Evolutionary conservation across 2,888 invertebrate genomes (phyloP).

Genomic region (Pandemis corylana): DNA sequence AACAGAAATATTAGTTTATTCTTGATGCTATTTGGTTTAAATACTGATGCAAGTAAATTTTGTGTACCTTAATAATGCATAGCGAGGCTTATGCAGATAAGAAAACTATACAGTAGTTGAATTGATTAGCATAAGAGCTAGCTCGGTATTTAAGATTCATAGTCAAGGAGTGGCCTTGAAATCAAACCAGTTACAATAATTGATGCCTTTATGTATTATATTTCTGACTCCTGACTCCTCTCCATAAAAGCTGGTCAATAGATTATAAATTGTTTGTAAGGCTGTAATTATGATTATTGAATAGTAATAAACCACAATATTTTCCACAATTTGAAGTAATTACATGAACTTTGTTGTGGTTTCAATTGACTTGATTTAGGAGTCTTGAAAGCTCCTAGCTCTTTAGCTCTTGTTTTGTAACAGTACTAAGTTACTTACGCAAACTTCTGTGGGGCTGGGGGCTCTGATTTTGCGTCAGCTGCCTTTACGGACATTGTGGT

Average conservation of each 20-base stretch:
- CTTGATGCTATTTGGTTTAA: too few species aligned
- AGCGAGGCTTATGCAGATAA: too few species aligned
- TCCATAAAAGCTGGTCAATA: background rate
- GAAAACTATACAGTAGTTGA: background rate
- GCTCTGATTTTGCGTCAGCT: conserved; percentile 42
- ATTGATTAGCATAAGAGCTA: background rate
- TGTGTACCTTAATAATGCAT: too few species aligned
- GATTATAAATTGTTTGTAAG: background rate
- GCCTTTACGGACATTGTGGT: conserved; percentile 49
- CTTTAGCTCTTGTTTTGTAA: background rate
- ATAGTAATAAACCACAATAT: too few species aligned
- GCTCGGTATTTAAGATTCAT: background rate
- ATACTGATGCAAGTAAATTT: too few species aligned
- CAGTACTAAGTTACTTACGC: conserved; percentile 50
- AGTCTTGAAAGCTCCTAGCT: too few species aligned
- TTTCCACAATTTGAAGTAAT: too few species aligned
- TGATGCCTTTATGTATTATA: background rate
- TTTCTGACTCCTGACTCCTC: background rate
- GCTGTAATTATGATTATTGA: background rate
- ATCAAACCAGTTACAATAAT: background rate
- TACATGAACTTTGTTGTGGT: too few species aligned
- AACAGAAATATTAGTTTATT: too few species aligned
- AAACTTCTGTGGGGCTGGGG: conserved; percentile 54
- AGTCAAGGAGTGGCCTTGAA: background rate
- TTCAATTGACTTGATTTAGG: too few species aligned